phyloP scores from a whole-genome alignment of 1,140 invertebrate genomes.

The Calephelis virginiensis region DNA sequence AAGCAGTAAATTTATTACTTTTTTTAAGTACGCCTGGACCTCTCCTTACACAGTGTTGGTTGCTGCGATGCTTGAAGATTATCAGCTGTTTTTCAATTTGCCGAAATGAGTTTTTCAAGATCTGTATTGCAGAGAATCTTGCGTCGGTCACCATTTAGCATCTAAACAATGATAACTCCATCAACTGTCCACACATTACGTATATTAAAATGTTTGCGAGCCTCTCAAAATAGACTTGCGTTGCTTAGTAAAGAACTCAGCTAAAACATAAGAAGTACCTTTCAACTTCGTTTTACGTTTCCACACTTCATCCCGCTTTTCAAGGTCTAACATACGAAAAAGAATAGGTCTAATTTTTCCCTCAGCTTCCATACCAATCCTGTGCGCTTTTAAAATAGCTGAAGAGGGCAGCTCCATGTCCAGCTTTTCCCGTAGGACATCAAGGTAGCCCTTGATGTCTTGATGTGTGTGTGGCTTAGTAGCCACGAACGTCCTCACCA shows the following conservation, averaged over 20 bases:
- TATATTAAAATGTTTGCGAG: neutral
- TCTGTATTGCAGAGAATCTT: neutral
- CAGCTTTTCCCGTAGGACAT: neutral
- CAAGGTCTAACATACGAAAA: neutral
- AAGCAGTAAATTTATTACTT: no score
- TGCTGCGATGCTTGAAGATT: neutral
- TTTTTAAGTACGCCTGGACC: no score
- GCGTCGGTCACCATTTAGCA: neutral
- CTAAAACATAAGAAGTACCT: neutral
- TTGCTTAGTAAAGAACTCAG: neutral
- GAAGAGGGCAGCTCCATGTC: no score
- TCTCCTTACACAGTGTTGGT: neutral
- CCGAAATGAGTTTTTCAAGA: neutral
- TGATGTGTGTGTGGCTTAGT: no score
- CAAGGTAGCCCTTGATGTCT: no score
- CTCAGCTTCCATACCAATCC: neutral
- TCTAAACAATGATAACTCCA: neutral
- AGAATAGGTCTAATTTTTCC: neutral
- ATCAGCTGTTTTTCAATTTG: neutral
- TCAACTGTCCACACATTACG: neutral
- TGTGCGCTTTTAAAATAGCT: neutral
- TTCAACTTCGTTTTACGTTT: neutral
- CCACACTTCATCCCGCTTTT: neutral
- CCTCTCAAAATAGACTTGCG: neutral
- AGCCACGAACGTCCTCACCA: neutral